Evolutionary conservation across 1,140 invertebrate species (phyloP).

Genomic region (Alviniconcha marisindica): DNA sequence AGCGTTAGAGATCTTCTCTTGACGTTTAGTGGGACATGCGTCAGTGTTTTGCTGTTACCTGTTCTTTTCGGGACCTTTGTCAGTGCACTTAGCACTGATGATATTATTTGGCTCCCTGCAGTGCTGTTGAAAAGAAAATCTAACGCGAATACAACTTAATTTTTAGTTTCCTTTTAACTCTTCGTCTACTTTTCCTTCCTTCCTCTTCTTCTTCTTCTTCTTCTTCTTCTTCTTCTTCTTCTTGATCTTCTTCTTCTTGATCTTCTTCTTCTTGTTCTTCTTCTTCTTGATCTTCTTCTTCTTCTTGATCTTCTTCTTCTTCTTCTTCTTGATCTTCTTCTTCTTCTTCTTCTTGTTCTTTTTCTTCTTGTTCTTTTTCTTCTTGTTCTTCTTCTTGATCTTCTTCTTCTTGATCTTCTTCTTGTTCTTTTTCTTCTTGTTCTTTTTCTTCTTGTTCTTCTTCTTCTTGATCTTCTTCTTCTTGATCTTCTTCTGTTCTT

Average conservation of each 20-base stretch:
- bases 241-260: not conserved
- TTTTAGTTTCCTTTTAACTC: not conserved
- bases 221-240: constrained; percentile 7
- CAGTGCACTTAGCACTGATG: no score
- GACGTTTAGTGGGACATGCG: no score
- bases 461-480: no score
- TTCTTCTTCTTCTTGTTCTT: not conserved
- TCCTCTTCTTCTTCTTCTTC: not conserved
- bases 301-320: not conserved
- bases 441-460: not conserved
- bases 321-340: no score
- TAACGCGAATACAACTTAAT: no score
- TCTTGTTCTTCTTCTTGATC: not conserved
- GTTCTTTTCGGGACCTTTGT: no score
- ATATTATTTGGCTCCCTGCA: no score
- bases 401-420: no score
- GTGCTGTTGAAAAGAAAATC: no score
- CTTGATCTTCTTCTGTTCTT: no score
- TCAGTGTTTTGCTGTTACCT: no score
- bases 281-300: not conserved
- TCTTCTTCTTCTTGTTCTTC: not conserved
- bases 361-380: not conserved
- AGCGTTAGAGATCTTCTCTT: no score
- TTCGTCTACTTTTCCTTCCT: not conserved
- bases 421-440: not conserved